Percentiles rank a stretch among this genome's conserved stretches.
Evolutionary conservation across 2,888 invertebrate genomes (phyloP).

Genomic region (Hirtodrosophila alboralis): DNA sequence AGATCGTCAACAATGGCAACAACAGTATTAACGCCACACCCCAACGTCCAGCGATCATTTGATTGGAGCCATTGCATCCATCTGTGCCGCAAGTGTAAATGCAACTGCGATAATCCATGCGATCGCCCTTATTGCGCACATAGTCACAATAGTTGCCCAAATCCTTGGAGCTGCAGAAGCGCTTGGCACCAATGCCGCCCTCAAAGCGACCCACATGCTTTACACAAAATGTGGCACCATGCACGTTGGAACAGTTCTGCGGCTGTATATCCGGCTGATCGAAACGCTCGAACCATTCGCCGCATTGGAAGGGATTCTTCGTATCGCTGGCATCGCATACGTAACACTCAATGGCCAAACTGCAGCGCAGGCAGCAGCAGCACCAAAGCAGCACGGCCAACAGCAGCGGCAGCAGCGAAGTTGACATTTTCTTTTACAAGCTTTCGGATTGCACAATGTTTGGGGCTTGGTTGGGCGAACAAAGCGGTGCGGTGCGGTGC

Average conservation of each 20-base stretch:
- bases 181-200: conserved; percentile 95
- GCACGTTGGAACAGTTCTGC: conserved; percentile 90
- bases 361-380: conserved; percentile 38
- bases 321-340: conserved; percentile 94
- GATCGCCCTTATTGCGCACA: conserved; percentile 93
- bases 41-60: conserved; percentile 26
- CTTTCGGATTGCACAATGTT: conserved; percentile 49
- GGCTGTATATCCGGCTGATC: conserved; percentile 87
- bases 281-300: conserved; percentile 89
- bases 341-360: conserved; percentile 91
- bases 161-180: conserved; percentile 94
- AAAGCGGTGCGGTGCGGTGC: neutral
- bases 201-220: conserved; percentile 96
- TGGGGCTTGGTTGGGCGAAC: conserved; percentile 2
- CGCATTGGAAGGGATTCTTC: conserved; percentile 91
- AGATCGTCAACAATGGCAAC: conserved; percentile 31
- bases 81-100: conserved; percentile 93
- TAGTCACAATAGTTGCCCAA: conserved; percentile 96
- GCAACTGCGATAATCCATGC: conserved; percentile 92
- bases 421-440: conserved; percentile 19
- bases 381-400: conserved; percentile 37
- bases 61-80: conserved; percentile 90
- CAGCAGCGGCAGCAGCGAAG: conserved; percentile 20
- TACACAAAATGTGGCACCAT: conserved; percentile 94
- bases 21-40: conserved; percentile 41